Evolutionary conservation across 92 coral and sea anemone genomes (phyloP).

Genomic region (Phenganax stokvisi): DNA sequence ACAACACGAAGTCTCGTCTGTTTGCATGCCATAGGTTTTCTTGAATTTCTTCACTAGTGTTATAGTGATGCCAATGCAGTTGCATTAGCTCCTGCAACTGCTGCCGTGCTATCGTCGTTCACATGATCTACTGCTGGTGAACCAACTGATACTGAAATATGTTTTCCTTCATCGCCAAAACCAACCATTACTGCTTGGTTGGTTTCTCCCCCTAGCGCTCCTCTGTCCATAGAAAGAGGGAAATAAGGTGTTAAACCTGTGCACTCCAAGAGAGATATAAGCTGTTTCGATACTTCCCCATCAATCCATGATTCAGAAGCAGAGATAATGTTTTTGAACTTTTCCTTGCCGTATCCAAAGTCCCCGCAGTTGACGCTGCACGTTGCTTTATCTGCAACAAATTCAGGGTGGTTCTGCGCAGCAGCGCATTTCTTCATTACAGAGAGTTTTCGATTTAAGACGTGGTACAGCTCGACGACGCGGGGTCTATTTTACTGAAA

Average conservation of each 20-base stretch:
- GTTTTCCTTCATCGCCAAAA: conserved; percentile 5
- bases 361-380: conserved; percentile 8
- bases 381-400: conserved; percentile 12
- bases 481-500: no score
- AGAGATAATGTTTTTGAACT: conserved; percentile 1
- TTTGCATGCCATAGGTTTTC: neutral
- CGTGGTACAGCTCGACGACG: no score
- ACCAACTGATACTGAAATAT: conserved; percentile 17
- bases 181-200: conserved; percentile 8
- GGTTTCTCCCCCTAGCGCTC: conserved; percentile 11
- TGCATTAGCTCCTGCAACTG: neutral
- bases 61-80: conserved; percentile 3
- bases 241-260: conserved; percentile 14
- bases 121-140: conserved; percentile 2
- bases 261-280: neutral
- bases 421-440: conserved; percentile 11
- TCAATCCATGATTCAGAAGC: conserved; percentile 13
- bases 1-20: conserved; percentile 7
- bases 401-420: neutral
- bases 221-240: conserved; percentile 12
- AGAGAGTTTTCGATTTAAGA: no score
- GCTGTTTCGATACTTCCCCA: conserved; percentile 17
- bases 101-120: neutral
- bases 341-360: conserved; percentile 10
- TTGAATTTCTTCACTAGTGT: neutral